Conservation (phyloP, 2,888 invertebrate species). For the Lithophane semibrunnea region DNA sequence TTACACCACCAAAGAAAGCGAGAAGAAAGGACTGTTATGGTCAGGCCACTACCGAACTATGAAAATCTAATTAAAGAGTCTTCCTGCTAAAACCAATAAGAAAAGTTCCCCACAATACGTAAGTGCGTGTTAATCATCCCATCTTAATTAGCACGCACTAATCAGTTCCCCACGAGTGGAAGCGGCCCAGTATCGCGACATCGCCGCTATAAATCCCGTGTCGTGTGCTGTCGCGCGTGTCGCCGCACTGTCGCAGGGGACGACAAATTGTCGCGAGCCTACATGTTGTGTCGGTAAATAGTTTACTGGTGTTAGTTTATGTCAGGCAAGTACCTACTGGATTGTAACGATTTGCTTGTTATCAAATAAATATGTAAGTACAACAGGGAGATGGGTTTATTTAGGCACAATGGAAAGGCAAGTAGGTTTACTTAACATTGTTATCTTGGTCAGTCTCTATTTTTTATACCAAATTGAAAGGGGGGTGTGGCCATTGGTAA, state of each 20-base stretch:
- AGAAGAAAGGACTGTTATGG: neutral
- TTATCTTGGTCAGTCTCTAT: neutral
- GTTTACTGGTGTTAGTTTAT: conserved; percentile 22
- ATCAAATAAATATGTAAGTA: neutral
- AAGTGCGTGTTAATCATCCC: conserved; percentile 48
- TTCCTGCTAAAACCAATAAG: neutral
- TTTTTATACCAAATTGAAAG: neutral
- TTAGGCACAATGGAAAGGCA: neutral
- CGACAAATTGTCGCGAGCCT: conserved; percentile 58
- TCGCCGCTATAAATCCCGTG: conserved; percentile 59
- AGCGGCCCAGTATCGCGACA: conserved; percentile 30
- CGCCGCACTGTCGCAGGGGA: conserved; percentile 27
- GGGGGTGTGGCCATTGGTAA: no score
- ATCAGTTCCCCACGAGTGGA: conserved; percentile 31
- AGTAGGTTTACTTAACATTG: neutral
- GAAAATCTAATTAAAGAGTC: neutral
- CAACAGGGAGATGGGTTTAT: neutral
- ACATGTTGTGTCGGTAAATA: conserved; percentile 7
- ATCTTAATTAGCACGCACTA: conserved; percentile 57
- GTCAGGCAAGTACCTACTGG: neutral
- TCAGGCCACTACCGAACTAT: neutral
- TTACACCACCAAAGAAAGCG: neutral
- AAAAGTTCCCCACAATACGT: neutral
- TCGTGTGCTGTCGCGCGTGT: conserved; percentile 52
- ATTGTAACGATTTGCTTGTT: neutral